Conservation (phyloP, 2,888 invertebrate species). For the Scaptomyza cyrtandrae region DNA sequence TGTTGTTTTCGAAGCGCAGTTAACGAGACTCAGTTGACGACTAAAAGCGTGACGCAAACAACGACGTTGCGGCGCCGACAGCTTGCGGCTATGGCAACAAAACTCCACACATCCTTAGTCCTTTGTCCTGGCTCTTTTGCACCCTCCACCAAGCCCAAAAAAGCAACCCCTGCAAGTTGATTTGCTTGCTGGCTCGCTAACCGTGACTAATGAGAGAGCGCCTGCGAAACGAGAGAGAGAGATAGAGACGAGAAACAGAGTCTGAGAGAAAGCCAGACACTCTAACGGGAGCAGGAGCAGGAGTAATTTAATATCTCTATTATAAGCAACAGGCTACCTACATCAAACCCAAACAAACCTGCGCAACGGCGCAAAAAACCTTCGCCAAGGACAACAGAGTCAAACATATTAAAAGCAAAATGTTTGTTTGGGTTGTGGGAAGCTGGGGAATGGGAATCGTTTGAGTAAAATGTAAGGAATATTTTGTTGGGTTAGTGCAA, state of each 20-base stretch:
- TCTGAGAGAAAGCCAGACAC: constrained; percentile 18
- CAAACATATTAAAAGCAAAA: constrained; percentile 22
- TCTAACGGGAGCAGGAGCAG: constrained; percentile 33
- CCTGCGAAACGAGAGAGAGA: constrained; percentile 3
- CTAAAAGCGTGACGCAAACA: constrained; percentile 69
- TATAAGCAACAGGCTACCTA: constrained; percentile 72
- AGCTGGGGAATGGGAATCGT: neutral
- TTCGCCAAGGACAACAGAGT: constrained; percentile 54
- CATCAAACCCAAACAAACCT: constrained; percentile 69
- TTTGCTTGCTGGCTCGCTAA: constrained; percentile 37
- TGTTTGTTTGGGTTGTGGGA: constrained; percentile 49
- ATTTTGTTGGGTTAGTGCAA: constrained; percentile 6
- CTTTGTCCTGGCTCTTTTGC: constrained; percentile 41
- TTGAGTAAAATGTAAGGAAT: neutral
- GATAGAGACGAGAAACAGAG: neutral
- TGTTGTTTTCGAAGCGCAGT: constrained; percentile 57
- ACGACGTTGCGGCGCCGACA: constrained; percentile 64
- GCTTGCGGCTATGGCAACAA: constrained; percentile 67
- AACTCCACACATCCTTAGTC: constrained; percentile 59
- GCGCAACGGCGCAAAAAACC: constrained; percentile 49
- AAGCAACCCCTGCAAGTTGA: constrained; percentile 60
- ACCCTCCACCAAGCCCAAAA: constrained; percentile 48
- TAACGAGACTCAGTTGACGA: constrained; percentile 59
- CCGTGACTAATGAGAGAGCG: constrained; percentile 1
- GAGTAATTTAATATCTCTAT: constrained; percentile 52